Evolutionary conservation across 1,140 invertebrate species (phyloP).

Genomic region (Drosophila pseudoananassae): DNA sequence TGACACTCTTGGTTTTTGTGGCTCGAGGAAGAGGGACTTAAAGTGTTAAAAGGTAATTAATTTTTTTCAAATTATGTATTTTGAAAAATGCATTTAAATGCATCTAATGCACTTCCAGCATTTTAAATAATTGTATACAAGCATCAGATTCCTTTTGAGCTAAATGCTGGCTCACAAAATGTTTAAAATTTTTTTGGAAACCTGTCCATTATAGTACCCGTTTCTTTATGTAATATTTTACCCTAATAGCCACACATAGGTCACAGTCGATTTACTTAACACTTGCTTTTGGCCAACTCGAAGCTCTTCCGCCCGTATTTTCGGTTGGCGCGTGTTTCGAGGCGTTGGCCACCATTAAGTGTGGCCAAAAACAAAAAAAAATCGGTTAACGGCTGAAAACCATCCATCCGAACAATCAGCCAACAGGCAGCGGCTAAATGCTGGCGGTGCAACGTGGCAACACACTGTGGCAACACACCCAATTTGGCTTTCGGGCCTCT

Average conservation of each 20-base stretch:
- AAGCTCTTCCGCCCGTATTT: conserved; percentile 5
- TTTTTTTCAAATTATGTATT: too few relatives aligned
- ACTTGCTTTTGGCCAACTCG: conserved; percentile 18
- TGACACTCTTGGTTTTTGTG: neutral
- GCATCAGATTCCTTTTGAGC: too few relatives aligned
- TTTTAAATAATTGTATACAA: too few relatives aligned
- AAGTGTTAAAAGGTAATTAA: neutral
- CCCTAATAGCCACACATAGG: neutral
- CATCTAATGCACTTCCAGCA: too few relatives aligned
- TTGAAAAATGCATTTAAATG: too few relatives aligned
- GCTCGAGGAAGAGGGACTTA: neutral
- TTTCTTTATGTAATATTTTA: neutral
- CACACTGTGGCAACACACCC: conserved; percentile 34
- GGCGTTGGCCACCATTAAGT: conserved; percentile 42
- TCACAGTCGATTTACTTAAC: conserved; percentile 16
- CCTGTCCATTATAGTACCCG: too few relatives aligned
- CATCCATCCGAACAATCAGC: conserved; percentile 14
- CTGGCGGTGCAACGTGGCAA: conserved; percentile 33
- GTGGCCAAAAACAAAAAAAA: conserved; percentile 20
- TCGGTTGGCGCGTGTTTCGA: conserved; percentile 44
- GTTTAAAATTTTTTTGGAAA: too few relatives aligned
- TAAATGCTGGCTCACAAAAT: too few relatives aligned
- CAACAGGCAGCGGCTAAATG: conserved; percentile 17
- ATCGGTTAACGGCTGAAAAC: conserved; percentile 29
- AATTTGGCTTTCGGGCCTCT: conserved; percentile 36